phyloP scores from a whole-genome alignment of 2,888 invertebrate genomes.

The Drosophila hamatofila region DNA sequence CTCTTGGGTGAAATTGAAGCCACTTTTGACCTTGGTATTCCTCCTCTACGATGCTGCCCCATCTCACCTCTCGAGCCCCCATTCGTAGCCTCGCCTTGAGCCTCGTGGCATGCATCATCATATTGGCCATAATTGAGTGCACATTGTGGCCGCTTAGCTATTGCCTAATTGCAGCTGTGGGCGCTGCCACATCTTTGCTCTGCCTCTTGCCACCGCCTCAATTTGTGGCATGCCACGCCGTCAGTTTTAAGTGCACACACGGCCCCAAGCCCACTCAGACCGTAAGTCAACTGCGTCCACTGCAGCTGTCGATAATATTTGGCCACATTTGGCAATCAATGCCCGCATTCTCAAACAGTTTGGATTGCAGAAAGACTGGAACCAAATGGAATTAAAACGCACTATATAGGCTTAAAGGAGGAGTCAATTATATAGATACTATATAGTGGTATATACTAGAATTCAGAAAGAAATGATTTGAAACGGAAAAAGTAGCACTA shows the following conservation, averaged over 20 bases:
- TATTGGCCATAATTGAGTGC: slow-evolving; percentile 51
- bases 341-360: slow-evolving; percentile 2
- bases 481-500: not conserved
- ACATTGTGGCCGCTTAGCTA: slow-evolving; percentile 31
- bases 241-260: slow-evolving; percentile 6
- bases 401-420: not conserved
- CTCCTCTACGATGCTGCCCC: not conserved
- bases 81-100: not conserved
- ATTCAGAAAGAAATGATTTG: not conserved
- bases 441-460: not conserved
- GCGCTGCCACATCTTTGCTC: slow-evolving; percentile 12
- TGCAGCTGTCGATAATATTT: slow-evolving; percentile 29
- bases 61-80: not conserved
- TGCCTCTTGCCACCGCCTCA: slow-evolving; percentile 8
- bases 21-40: slow-evolving; percentile 8
- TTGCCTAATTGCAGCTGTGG: slow-evolving; percentile 39
- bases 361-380: not conserved
- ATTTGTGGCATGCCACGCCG: slow-evolving; percentile 36
- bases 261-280: not conserved
- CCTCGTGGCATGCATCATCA: slow-evolving; percentile 3
- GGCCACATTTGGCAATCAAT: slow-evolving; percentile 18
- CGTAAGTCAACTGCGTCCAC: slow-evolving; percentile 20
- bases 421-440: too few relatives aligned
- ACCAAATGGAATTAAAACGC: not conserved
- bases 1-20: not conserved